Conservation (phyloP, 2,888 invertebrate genomes). For the Agrotis exclamationis region DNA sequence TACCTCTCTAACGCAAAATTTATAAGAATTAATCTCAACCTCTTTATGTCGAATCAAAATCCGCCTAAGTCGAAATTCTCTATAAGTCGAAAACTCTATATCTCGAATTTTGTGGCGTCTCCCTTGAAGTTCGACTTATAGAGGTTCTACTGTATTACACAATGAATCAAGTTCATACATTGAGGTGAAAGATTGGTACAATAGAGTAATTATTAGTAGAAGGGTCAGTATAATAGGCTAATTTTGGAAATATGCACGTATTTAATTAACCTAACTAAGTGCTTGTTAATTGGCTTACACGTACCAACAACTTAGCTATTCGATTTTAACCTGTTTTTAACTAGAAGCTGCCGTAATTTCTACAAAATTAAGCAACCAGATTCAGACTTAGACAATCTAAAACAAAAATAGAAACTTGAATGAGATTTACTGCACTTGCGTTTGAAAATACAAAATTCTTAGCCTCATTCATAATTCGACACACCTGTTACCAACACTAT, state of each 20-base stretch:
- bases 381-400: background rate
- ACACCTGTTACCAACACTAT: slow-evolving; percentile 52
- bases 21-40: too few relatives aligned
- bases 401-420: background rate
- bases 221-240: background rate
- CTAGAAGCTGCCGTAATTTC: slow-evolving; percentile 25
- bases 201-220: slow-evolving; percentile 10
- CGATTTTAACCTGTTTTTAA: slow-evolving; percentile 20
- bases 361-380: background rate
- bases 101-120: too few relatives aligned
- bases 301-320: slow-evolving; percentile 16
- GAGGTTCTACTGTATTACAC: too few relatives aligned
- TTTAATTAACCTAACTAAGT: slow-evolving; percentile 13
- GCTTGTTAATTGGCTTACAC: slow-evolving; percentile 27
- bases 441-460: slow-evolving; percentile 21
- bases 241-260: slow-evolving; percentile 15
- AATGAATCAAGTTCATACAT: background rate
- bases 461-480: slow-evolving; percentile 34
- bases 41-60: too few relatives aligned
- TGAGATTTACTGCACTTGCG: slow-evolving; percentile 19
- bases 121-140: too few relatives aligned
- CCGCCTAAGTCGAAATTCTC: too few relatives aligned
- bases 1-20: too few relatives aligned
- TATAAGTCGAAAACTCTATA: too few relatives aligned
- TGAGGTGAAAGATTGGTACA: slow-evolving; percentile 5